A percentile compares a stretch with the other conserved stretches of the same genome.
These are phyloP conservation scores for Formica aserva DNA, from an alignment of 2,888 invertebrate species.

Conservation along the genomic window DNA sequence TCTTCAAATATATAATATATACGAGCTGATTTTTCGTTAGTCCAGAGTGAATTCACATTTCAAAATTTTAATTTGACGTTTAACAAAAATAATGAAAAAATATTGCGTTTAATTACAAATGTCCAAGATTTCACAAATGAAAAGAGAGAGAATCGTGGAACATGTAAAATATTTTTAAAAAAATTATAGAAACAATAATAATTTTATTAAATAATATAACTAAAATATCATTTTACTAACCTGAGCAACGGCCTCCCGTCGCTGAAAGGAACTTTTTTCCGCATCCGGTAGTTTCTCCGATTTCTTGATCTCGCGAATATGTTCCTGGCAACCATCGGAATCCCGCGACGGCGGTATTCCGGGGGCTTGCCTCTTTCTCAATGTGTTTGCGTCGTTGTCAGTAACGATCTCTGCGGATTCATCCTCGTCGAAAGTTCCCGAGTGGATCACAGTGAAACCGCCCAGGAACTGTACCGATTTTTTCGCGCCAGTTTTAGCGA, in stretches of 20 bases:
- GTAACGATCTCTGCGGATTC: slow-evolving; percentile 45
- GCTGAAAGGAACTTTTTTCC: slow-evolving; percentile 38
- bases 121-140: neutral
- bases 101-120: neutral
- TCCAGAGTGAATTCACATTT: neutral
- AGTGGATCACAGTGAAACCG: slow-evolving; percentile 69
- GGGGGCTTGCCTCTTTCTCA: slow-evolving; percentile 71
- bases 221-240: slow-evolving; percentile 52
- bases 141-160: neutral
- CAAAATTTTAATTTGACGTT: neutral
- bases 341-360: slow-evolving; percentile 60
- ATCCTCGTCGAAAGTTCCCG: slow-evolving; percentile 56
- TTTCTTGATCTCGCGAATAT: slow-evolving; percentile 11
- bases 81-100: neutral
- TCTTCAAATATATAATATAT: neutral
- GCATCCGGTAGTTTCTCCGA: slow-evolving; percentile 32
- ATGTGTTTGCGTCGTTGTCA: slow-evolving; percentile 29
- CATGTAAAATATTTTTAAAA: neutral
- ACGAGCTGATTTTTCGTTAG: neutral
- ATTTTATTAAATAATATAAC: neutral
- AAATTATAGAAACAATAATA: neutral
- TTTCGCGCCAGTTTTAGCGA: slow-evolving; percentile 68
- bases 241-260: slow-evolving; percentile 62
- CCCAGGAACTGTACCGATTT: slow-evolving; percentile 80
- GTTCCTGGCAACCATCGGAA: slow-evolving; percentile 14